Base-by-base conservation (phyloP, 1,140 invertebrate species). In the Ridgeia piscesae region DNA sequence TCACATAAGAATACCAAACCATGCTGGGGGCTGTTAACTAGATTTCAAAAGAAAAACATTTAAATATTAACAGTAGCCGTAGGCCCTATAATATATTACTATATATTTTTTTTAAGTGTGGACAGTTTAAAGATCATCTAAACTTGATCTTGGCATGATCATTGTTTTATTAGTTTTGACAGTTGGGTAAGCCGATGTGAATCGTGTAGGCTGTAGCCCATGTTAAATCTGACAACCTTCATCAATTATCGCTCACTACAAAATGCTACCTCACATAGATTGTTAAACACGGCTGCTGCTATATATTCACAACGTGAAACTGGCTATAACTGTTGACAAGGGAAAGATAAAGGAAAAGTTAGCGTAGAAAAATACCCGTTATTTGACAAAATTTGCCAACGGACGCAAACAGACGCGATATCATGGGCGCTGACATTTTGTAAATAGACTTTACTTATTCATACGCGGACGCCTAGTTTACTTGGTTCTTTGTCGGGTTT, bases 361-460 rank as follows among this genome's bases (percentile, higher is more conserved):
- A 77, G 11, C 17, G 58, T 21, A 4, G 58, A 77, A 21, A 77
- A 77, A 77, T 77, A 77, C 58, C 58, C 11, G 58, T 21, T 4
- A 77, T 77, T 77, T 77, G 58, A 77, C 58, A 77, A 77, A 77
- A 77, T 77, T 21, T 77, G 58, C 58, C 58, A 77, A 77, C 58
- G 17, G 58, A 77, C 2, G 58, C 58, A 77, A 77, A 9, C 6
- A 77, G 58, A 2, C 58, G 58, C 11, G 58, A 1, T 4, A 77
- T 14, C 58, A 31, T 21, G 58, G 58, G 58, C 58, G 58, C 58
- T 77, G 58, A 77, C 58, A 77, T 77, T 77, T 77, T 77, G 58
- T 1, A 77, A 77, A 77, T 0, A 21, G 58, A 21, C 58, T 77
- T 77, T 77, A 77, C 58, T 4, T 21, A 77, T 77, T 77, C 58